Conservation (phyloP, 2,888 invertebrate genomes). For the Zelleria hepariella region DNA sequence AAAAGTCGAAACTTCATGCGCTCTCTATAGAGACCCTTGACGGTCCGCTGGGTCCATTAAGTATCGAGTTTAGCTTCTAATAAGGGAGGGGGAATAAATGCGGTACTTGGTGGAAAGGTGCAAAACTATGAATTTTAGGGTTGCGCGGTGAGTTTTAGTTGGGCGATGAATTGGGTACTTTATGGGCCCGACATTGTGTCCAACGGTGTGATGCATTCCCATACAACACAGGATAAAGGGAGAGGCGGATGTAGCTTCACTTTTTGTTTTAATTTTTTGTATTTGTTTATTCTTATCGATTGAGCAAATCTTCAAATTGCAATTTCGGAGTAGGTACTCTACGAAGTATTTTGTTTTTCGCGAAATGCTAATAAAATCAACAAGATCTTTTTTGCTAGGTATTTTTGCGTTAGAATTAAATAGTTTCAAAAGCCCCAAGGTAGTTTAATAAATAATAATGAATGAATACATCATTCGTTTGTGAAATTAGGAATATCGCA, state of each 20-base stretch:
- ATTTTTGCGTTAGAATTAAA: too few relatives aligned
- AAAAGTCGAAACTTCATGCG: conserved; percentile 40
- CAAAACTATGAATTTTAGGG: conserved; percentile 31
- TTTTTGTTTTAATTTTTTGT: conserved; percentile 9
- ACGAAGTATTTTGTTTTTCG: too few relatives aligned
- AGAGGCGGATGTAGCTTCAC: conserved; percentile 51
- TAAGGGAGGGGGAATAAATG: conserved; percentile 22
- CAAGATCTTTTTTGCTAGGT: too few relatives aligned
- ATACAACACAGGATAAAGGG: conserved; percentile 54
- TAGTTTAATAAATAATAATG: too few relatives aligned
- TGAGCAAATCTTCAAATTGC: too few relatives aligned
- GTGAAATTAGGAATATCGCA: too few relatives aligned
- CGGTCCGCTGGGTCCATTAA: conserved; percentile 29
- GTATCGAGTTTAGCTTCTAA: conserved; percentile 27
- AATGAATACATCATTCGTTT: too few relatives aligned
- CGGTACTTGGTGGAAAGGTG: conserved; percentile 39
- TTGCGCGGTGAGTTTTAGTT: conserved; percentile 21
- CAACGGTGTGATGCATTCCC: conserved; percentile 38
- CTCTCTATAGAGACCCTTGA: conserved; percentile 16
- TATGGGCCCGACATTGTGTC: conserved; percentile 26
- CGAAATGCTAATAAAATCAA: too few relatives aligned
- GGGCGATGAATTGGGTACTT: conserved; percentile 27
- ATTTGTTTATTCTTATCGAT: neutral
- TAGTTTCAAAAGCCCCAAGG: too few relatives aligned
- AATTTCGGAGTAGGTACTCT: too few relatives aligned